Evolutionary conservation across 2,113 vertebrate genomes (phyloP), one percentile per base, ranked within the genome.

Genomic region (Penelope pileata): DNA sequence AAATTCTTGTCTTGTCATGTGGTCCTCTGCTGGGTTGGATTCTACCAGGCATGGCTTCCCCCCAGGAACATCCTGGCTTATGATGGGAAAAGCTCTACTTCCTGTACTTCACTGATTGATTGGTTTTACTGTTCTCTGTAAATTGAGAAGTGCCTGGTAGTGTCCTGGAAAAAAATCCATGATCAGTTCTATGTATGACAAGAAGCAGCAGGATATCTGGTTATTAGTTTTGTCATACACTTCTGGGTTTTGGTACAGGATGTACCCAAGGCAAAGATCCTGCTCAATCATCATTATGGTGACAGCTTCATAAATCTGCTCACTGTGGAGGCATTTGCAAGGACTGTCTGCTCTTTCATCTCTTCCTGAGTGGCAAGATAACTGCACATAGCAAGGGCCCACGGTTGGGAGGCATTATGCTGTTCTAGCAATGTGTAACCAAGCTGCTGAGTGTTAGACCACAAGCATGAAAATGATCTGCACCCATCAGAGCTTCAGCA

Each of bases 281-380:
- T 86, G 47, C 77, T 91, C 62, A 72, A 58, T 75, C 74, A 38
- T 82, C 48, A 7, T 78, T 70, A 75, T 34, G 19, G 27, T 84
- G 81, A 79, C 74, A 94, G 73, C 69, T 91, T 93, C 48, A 14
- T 84, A 54, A 50, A 29, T 40, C 72, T 88, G 79, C 69, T 91
- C 59, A 13, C 43, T 73, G 29, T 32, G 38, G 51, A 54, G 82
- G 70, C 38, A 70, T 72, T 80, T 69, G 76, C 59, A 76, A n/a
- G 29, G 48, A 27, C 66, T 81, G 60, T 8, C 32, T 63, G 45
- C 26, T 60, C 50, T 59, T 77, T 63, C 50, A 70, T 7, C 50
- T 91, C n/a, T 77, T 48, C 43, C 77, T 88, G 64, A 63, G 64
- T 70, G 38, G 32, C 42, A 43, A 12, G 51, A 70, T 38, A n/a